Conservation (phyloP, 2,797 vertebrate species). For the Nasua narica region DNA sequence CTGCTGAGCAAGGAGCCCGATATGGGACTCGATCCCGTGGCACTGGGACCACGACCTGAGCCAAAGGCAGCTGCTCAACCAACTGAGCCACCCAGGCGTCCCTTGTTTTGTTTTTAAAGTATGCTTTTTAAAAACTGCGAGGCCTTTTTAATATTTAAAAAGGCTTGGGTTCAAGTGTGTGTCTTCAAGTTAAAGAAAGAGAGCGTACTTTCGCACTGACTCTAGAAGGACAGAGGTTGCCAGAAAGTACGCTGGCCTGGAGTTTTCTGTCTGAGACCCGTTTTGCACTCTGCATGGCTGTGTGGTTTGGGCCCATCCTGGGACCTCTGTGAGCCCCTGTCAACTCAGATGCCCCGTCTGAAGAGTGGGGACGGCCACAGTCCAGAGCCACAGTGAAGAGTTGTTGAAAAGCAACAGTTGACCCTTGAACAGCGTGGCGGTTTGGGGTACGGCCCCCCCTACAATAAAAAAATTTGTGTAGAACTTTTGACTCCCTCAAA, state of each 20-base stretch:
- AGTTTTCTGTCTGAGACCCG: neutral
- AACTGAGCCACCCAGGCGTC: too few species aligned
- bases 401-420: neutral
- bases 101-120: neutral
- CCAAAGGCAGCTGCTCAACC: too few species aligned
- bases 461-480: neutral
- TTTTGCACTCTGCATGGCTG: neutral
- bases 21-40: too few species aligned
- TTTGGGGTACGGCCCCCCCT: neutral
- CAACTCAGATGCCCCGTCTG: neutral
- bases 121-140: neutral
- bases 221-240: neutral
- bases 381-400: fast-evolving
- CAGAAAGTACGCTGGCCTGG: fast-evolving
- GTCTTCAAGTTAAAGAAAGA: neutral
- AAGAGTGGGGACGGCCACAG: neutral
- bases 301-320: neutral
- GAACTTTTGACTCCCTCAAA: neutral
- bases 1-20: too few species aligned
- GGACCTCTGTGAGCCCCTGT: neutral
- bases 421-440: neutral
- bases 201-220: neutral
- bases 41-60: too few species aligned
- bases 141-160: neutral
- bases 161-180: neutral